These are phyloP conservation scores for Octopus sinensis DNA, from an alignment of 1,140 invertebrate genomes.

Conservation along the genomic window DNA sequence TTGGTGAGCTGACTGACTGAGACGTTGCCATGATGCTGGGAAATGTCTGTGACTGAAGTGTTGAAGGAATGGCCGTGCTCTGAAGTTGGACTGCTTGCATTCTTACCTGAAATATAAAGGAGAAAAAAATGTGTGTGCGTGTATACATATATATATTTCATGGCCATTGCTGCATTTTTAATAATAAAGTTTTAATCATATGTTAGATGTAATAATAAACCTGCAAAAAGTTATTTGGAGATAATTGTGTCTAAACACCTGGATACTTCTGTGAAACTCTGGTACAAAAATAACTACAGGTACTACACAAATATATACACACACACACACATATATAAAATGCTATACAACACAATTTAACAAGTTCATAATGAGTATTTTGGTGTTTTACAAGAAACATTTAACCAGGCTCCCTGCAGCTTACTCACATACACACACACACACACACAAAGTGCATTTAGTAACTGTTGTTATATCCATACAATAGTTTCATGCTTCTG, in stretches of 20 bases:
- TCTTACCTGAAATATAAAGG: slow-evolving; percentile 18
- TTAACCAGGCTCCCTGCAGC: no score
- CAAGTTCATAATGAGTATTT: no score
- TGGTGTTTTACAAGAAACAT: no score
- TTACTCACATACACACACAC: no score
- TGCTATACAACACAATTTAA: no score
- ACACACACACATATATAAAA: no score
- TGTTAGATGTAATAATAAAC: background rate
- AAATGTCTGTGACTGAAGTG: background rate
- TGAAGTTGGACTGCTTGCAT: slow-evolving; percentile 22
- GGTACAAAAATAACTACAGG: background rate
- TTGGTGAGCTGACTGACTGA: background rate
- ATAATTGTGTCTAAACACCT: background rate
- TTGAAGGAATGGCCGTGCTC: background rate
- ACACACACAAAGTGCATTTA: no score
- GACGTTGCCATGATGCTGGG: background rate
- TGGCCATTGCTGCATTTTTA: background rate
- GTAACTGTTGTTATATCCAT: no score
- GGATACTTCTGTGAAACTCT: background rate
- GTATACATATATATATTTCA: background rate
- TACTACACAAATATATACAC: no score
- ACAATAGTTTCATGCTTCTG: no score
- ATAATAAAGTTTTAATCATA: background rate
- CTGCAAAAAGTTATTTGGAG: no score
- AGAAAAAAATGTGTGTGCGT: background rate